phyloP scores from a whole-genome alignment of 2,113 vertebrate species.

The Rafetus swinhoei region DNA sequence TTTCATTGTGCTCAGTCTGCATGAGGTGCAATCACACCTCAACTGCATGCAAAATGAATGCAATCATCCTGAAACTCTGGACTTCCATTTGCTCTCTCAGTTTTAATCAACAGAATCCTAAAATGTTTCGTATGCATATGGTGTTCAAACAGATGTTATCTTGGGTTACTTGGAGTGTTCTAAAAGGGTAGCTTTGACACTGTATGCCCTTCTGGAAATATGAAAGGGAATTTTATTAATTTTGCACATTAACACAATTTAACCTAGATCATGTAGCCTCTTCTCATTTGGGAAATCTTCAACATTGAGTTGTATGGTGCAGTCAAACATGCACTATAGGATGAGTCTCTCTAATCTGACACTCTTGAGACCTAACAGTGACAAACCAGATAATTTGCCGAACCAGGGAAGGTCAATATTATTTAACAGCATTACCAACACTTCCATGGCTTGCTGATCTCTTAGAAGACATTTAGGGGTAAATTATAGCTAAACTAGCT shows the following conservation, averaged over 20 bases:
- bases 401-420: no score
- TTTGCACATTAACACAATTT: not conserved
- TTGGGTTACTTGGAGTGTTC: not conserved
- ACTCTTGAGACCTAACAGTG: no score
- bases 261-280: not conserved
- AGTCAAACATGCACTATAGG: accelerated
- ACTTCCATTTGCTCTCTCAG: not conserved
- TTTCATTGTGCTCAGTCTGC: not conserved
- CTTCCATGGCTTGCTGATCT: no score
- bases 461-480: no score
- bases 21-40: not conserved
- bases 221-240: not conserved
- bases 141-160: not conserved
- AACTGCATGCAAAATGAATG: not conserved
- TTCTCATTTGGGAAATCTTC: not conserved
- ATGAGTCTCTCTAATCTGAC: no score
- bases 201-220: not conserved
- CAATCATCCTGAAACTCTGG: not conserved
- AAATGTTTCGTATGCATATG: not conserved
- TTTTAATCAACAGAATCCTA: not conserved
- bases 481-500: no score
- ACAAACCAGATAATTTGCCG: no score
- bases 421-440: no score
- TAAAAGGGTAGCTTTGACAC: not conserved
- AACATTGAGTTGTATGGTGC: not conserved